Conservation (phyloP, 2,888 invertebrate genomes). For the Corbicula japonica region DNA sequence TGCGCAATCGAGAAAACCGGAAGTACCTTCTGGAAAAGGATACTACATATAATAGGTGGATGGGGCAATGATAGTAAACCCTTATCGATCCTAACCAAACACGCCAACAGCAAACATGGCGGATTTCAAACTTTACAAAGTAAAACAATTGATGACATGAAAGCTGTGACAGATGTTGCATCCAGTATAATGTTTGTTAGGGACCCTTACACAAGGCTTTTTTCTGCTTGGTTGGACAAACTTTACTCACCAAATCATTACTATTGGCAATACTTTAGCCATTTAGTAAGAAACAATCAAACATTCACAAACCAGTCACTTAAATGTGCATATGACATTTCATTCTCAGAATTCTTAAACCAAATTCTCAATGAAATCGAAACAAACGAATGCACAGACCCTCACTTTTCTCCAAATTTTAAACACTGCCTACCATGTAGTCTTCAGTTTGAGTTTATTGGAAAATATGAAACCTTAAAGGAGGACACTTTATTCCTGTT, state of each 20-base stretch:
- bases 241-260: slow-evolving; percentile 34
- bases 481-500: slow-evolving; percentile 28
- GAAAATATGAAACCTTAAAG: slow-evolving; percentile 42
- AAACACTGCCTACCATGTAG: slow-evolving; percentile 35
- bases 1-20: slow-evolving; percentile 46
- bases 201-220: slow-evolving; percentile 31
- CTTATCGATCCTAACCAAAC: slow-evolving; percentile 3
- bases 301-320: too few species aligned
- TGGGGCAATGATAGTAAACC: slow-evolving; percentile 17
- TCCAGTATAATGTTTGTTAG: slow-evolving; percentile 40
- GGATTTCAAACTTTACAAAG: slow-evolving; percentile 13
- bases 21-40: slow-evolving; percentile 45
- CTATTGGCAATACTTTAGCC: slow-evolving; percentile 33
- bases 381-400: slow-evolving; percentile 13
- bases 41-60: slow-evolving; percentile 17
- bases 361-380: slow-evolving; percentile 7
- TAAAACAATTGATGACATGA: slow-evolving; percentile 8
- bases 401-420: slow-evolving; percentile 31
- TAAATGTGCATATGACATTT: slow-evolving; percentile 29
- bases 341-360: slow-evolving; percentile 31
- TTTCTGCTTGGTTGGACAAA: slow-evolving; percentile 48
- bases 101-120: slow-evolving; percentile 9
- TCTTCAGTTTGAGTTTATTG: slow-evolving; percentile 20
- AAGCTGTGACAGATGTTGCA: background rate
- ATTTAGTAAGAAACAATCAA: too few species aligned